phyloP scores from a whole-genome alignment of 2,113 vertebrate genomes.

The Zosterops hypoxanthus region DNA sequence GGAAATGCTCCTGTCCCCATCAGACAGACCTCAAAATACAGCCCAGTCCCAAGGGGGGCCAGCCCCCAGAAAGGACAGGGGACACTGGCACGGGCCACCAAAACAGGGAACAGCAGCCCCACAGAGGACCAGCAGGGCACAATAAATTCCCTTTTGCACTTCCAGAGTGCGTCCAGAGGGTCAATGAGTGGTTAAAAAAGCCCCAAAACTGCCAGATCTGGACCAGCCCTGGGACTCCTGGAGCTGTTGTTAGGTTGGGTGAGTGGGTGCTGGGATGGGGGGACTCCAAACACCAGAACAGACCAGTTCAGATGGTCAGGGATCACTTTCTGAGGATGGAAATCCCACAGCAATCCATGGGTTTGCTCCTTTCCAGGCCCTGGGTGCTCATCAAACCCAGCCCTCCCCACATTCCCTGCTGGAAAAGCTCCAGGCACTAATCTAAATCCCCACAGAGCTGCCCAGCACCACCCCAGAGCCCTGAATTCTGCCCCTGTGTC shows the following conservation, averaged over 20 bases:
- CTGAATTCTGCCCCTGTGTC: accelerated
- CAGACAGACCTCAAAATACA: background rate
- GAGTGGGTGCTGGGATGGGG: no score
- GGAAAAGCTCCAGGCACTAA: background rate
- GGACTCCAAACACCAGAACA: background rate
- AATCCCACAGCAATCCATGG: accelerated
- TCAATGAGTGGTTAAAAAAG: accelerated
- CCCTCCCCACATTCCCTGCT: background rate
- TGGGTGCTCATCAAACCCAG: background rate
- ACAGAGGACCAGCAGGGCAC: accelerated
- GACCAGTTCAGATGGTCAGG: background rate
- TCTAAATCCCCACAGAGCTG: background rate
- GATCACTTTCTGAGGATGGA: background rate
- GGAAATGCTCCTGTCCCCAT: background rate
- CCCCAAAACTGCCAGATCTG: background rate
- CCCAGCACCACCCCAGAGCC: background rate
- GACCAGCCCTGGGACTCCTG: background rate
- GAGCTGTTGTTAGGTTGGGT: background rate
- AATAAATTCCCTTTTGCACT: background rate
- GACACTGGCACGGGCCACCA: background rate
- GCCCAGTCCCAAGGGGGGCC: background rate
- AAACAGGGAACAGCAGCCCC: background rate
- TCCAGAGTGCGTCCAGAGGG: background rate
- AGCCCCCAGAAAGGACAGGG: accelerated
- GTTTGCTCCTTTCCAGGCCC: background rate